phyloP scores from a whole-genome alignment of 2,113 vertebrate species.

The Gavialis gangeticus region DNA sequence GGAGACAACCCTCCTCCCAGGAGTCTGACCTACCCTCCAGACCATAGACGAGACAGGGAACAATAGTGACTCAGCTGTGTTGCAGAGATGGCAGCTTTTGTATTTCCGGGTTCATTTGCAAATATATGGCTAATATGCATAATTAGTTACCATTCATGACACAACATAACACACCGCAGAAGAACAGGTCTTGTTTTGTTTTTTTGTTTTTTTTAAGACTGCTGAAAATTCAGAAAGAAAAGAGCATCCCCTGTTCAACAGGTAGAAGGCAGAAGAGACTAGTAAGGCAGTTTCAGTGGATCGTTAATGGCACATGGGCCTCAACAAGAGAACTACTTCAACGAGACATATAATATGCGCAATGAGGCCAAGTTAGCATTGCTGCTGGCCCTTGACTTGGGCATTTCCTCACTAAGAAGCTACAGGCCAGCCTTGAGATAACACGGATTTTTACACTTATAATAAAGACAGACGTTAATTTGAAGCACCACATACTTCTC shows the following conservation, averaged over 20 bases:
- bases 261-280: background rate
- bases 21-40: too few species aligned
- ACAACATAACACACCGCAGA: background rate
- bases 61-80: too few species aligned
- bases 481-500: too few species aligned
- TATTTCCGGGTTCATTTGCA: background rate
- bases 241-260: rapidly evolving
- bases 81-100: background rate
- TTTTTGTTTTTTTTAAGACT: background rate
- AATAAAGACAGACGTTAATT: background rate
- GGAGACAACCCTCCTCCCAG: too few species aligned
- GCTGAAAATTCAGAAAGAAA: background rate
- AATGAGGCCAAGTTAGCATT: background rate
- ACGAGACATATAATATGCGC: rapidly evolving
- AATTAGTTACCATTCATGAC: background rate
- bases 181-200: background rate
- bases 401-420: background rate
- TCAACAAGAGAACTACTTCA: rapidly evolving
- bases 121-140: background rate
- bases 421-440: background rate
- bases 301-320: background rate
- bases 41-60: too few species aligned
- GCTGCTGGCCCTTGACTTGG: background rate
- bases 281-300: background rate
- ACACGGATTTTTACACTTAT: background rate